Percentiles rank a stretch among this genome's conserved stretches.
phyloP scores from a whole-genome alignment of 2,888 invertebrate genomes.

The Trypoxylon attenuatum region DNA sequence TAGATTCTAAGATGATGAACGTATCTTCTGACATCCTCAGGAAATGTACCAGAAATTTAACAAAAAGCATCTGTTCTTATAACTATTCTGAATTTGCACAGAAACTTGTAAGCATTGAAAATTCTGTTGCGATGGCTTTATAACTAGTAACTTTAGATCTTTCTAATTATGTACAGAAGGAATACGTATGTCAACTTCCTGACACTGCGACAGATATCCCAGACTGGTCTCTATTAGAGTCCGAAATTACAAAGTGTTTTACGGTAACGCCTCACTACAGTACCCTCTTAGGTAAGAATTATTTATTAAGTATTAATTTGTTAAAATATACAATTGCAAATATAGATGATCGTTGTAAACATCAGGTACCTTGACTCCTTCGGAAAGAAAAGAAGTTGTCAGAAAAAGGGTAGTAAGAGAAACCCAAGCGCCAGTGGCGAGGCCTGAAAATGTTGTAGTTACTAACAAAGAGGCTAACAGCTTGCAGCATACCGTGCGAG shows the following conservation, averaged over 20 bases:
- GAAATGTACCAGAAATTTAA: slow-evolving; percentile 57
- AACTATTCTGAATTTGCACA: slow-evolving; percentile 57
- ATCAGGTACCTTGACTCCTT: slow-evolving; percentile 49
- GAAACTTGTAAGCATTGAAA: slow-evolving; percentile 56
- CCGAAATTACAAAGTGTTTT: slow-evolving; percentile 46
- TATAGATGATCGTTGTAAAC: not conserved
- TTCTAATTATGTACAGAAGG: slow-evolving; percentile 19
- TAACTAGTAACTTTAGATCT: not conserved
- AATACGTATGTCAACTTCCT: slow-evolving; percentile 12
- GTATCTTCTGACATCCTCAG: slow-evolving; percentile 64
- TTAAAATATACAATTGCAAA: not conserved
- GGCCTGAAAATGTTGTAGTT: slow-evolving; percentile 76
- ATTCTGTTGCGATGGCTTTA: not conserved
- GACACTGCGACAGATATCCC: slow-evolving; percentile 32
- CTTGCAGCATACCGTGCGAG: slow-evolving; percentile 77
- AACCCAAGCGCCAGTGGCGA: slow-evolving; percentile 69
- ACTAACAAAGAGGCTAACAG: slow-evolving; percentile 77
- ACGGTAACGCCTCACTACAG: slow-evolving; percentile 51
- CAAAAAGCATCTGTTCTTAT: slow-evolving; percentile 58
- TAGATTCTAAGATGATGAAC: slow-evolving; percentile 69
- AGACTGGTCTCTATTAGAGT: slow-evolving; percentile 62
- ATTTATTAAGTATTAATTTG: not conserved
- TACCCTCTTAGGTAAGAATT: slow-evolving; percentile 61
- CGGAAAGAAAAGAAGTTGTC: slow-evolving; percentile 47
- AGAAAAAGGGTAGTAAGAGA: slow-evolving; percentile 31